These are phyloP conservation scores for Frankliniella fusca DNA, from an alignment of 2,888 invertebrate genomes.

Conservation along the genomic window DNA sequence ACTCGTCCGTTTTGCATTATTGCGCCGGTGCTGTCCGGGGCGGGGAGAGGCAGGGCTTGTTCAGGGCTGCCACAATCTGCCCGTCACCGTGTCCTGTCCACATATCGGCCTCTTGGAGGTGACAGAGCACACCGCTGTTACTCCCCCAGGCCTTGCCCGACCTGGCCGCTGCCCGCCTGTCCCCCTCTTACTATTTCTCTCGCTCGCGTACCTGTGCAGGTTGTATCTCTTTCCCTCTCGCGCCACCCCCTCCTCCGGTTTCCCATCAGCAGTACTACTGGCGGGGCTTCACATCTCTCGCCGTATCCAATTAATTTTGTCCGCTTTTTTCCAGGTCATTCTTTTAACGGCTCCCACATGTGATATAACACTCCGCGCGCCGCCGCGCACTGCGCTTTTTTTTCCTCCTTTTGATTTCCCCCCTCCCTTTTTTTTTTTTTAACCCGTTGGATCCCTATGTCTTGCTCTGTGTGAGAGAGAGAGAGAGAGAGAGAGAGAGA, in stretches of 20 bases:
- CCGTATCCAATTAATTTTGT: conserved; percentile 21
- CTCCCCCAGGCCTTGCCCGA: too few species aligned
- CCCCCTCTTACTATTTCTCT: too few species aligned
- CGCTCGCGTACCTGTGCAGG: too few species aligned
- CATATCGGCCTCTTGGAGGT: too few species aligned
- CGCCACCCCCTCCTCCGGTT: conserved; percentile 31
- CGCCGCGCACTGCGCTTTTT: neutral
- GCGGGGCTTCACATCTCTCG: conserved; percentile 8
- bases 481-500: conserved; percentile 33
- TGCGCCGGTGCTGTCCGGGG: neutral
- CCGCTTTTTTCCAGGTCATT: conserved; percentile 10
- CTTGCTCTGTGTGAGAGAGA: neutral
- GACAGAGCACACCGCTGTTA: too few species aligned
- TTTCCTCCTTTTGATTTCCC: neutral
- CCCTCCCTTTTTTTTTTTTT: neutral
- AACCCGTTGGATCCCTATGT: neutral
- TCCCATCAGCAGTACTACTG: too few species aligned
- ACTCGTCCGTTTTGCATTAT: neutral
- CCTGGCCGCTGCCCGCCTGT: too few species aligned
- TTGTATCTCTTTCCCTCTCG: neutral
- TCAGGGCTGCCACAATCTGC: too few species aligned
- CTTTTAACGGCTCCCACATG: conserved; percentile 24
- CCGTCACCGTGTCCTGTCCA: too few species aligned
- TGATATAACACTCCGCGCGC: conserved; percentile 7
- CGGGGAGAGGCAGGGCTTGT: neutral